These are phyloP conservation scores for Nansenia antarctica DNA, from an alignment of 2,113 vertebrate species.

Conservation along the genomic window DNA sequence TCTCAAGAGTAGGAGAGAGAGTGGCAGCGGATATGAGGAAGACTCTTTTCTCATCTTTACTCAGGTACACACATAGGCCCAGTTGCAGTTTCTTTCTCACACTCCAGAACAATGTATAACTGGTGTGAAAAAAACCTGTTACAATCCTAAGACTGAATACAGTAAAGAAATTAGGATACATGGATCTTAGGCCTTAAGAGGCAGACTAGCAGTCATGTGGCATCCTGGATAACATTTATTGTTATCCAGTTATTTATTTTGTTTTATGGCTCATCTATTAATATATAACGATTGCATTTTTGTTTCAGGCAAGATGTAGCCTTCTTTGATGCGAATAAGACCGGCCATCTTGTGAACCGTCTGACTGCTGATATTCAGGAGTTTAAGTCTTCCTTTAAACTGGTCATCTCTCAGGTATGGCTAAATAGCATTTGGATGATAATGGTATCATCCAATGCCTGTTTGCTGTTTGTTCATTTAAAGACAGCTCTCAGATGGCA, in stretches of 20 bases:
- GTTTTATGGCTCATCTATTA: background rate
- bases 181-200: no score
- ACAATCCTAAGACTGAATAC: no score
- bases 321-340: constrained; percentile 90
- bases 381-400: constrained; percentile 95
- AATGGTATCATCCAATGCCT: no score
- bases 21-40: constrained; percentile 89
- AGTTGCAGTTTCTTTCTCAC: background rate
- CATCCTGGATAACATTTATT: no score
- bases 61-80: constrained; percentile 73
- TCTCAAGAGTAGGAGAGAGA: constrained; percentile 85
- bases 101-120: no score
- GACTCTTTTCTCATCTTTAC: constrained; percentile 83
- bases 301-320: constrained; percentile 86
- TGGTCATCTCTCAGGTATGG: constrained; percentile 88
- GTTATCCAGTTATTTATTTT: no score
- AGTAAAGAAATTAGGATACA: no score
- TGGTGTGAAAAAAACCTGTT: no score
- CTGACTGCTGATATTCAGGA: constrained; percentile 92
- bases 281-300: constrained; percentile 3
- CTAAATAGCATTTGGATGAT: no score
- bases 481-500: no score
- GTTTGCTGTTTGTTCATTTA: background rate
- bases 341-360: constrained; percentile 88
- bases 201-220: no score